Evolutionary conservation across 2,888 invertebrate genomes (phyloP), one percentile per base, ranked within the genome.

Genomic region (Tuberolachnus salignus): DNA sequence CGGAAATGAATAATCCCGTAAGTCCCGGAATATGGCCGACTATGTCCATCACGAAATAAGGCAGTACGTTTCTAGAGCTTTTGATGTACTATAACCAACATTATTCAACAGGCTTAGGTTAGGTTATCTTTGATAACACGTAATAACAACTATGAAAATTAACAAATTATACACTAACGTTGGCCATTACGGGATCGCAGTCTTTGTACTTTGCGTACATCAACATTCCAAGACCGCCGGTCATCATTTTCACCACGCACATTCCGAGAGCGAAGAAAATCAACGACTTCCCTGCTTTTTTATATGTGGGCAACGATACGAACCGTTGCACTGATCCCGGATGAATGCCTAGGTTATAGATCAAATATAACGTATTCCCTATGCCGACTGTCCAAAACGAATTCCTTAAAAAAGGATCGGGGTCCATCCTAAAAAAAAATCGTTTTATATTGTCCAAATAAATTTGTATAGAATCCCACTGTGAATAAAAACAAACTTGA

Each of bases 371-470:
- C 10, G 88, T 88, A 63, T 89, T 83, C 4, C 94, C 94, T 72
- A 92, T 87, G 0, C 90, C 88, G 0, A 92, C 90, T 0, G 91
- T 89, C 94, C 94, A 95, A 83, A 94, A 91, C 0, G 94, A 92
- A 84, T 94, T 93, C 9, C 94, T 88, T 23, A 91, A 90, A 9
- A 92, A 88, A 14, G 94, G 94, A 86, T 92, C 92, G 73, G 90
- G 88, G 84, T 94, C 92, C 86, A 92, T 90, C 84, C 94, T 93
- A 84, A 75, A 87, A 81, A 34, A 6, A 3, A 6, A 34, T 34
- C 34, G 34, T 34, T 34, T 4, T 4, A 34, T 4, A 34, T 34
- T 3, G 3, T 34, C 34, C 34, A 4, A 34, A 34, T 6, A 34
- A 34, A 34, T 3, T n/a, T 34, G 6, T 34, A 34, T 34, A 34